Conservation (phyloP, 2,113 vertebrate species). For the Chaetorhynchus papuensis region DNA sequence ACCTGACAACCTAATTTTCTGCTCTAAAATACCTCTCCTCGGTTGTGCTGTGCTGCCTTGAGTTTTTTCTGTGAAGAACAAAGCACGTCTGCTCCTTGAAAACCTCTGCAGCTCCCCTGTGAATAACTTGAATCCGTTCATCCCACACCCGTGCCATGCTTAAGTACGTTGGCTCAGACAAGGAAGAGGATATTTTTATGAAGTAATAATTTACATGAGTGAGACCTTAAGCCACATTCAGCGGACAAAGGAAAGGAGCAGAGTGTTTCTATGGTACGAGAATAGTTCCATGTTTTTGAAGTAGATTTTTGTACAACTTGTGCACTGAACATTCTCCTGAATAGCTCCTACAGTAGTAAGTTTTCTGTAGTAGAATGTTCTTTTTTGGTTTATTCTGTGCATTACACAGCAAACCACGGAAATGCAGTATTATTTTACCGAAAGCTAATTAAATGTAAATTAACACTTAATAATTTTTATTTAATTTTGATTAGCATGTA, state of each 20-base stretch:
- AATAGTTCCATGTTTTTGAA: background rate
- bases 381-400: background rate
- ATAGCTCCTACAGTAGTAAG: background rate
- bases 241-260: background rate
- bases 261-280: background rate
- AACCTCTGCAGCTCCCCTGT: background rate
- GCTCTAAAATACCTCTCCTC: background rate
- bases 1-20: background rate
- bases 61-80: background rate
- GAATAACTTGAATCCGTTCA: background rate
- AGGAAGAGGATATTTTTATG: background rate
- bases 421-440: background rate
- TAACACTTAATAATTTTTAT: background rate
- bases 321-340: background rate
- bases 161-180: background rate
- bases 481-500: slow-evolving; percentile 18
- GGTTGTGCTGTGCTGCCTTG: background rate
- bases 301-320: background rate
- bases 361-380: background rate
- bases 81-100: background rate
- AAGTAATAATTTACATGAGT: background rate
- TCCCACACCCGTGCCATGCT: background rate
- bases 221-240: background rate
- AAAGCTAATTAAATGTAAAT: slow-evolving; percentile 1
- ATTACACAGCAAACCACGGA: background rate